Percentiles rank a stretch among this genome's conserved stretches.
Conservation (phyloP, 92 coral and sea anemone genomes). For the Plumapathes pennacea region DNA sequence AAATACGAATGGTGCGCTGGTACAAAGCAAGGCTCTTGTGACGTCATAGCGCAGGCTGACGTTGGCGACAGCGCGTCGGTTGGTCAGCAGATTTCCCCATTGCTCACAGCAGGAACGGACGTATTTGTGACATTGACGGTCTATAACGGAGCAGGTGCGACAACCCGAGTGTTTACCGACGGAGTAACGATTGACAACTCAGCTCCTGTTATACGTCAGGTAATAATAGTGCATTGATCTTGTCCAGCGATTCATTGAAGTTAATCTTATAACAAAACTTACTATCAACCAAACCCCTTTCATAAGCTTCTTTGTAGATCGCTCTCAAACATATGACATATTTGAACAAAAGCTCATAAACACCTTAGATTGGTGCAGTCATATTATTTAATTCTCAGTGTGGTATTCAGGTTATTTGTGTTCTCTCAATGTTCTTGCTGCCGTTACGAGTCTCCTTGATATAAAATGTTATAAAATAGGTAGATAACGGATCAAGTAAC, state of each 20-base stretch:
- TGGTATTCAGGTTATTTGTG: no score
- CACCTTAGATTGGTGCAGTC: no score
- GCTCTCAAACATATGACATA: no score
- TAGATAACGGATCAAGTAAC: no score
- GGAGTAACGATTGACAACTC: slow-evolving; percentile 81
- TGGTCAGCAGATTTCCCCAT: slow-evolving; percentile 70
- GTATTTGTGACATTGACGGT: slow-evolving; percentile 72
- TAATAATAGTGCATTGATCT: neutral
- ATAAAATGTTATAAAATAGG: neutral
- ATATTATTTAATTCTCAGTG: no score
- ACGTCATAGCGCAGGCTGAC: slow-evolving; percentile 60
- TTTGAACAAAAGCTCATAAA: no score
- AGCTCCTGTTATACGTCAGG: slow-evolving; percentile 73
- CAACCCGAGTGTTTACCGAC: slow-evolving; percentile 67
- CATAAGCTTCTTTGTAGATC: no score
- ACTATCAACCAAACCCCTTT: no score
- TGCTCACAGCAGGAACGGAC: slow-evolving; percentile 65
- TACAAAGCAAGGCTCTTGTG: slow-evolving; percentile 72
- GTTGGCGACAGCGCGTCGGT: slow-evolving; percentile 45
- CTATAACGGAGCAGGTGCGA: slow-evolving; percentile 78
- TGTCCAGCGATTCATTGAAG: no score
- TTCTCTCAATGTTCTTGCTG: no score
- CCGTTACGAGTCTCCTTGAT: no score
- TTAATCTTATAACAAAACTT: no score
- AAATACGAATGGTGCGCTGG: slow-evolving; percentile 92